Percentiles rank a stretch among this genome's conserved stretches.
Evolutionary conservation across 1,140 invertebrate genomes (phyloP).

Genomic region (Pemphigus obesinymphae): DNA sequence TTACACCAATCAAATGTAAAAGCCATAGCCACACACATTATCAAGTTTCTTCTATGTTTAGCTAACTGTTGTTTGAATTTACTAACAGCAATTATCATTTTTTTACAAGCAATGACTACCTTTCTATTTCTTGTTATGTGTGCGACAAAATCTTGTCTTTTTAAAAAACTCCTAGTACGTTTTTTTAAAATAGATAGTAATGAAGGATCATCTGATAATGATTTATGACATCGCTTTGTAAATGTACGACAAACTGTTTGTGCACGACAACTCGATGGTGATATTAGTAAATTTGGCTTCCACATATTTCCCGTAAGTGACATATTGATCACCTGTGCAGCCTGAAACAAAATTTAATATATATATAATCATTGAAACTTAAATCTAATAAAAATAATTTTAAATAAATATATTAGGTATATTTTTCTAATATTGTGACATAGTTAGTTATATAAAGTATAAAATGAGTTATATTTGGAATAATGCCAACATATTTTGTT

Average conservation of each 20-base stretch:
- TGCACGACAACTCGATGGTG: neutral
- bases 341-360: neutral
- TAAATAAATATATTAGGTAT: too few species aligned
- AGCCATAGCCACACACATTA: slow-evolving; percentile 17
- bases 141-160: slow-evolving; percentile 14
- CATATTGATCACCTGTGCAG: neutral
- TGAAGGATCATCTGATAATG: neutral
- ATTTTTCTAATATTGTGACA: too few species aligned
- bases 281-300: neutral
- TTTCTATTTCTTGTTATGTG: neutral
- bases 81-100: slow-evolving; percentile 6
- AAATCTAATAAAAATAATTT: neutral
- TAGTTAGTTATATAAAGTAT: too few species aligned
- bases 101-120: slow-evolving; percentile 15
- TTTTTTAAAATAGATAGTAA: slow-evolving; percentile 9
- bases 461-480: neutral
- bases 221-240: neutral
- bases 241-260: neutral
- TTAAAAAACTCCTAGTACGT: neutral
- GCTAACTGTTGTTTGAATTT: neutral
- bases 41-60: slow-evolving; percentile 12
- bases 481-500: neutral
- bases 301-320: neutral
- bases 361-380: neutral
- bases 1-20: slow-evolving; percentile 56